Base-by-base conservation (phyloP, 2,113 vertebrate genomes). In the Jacana jacana region DNA sequence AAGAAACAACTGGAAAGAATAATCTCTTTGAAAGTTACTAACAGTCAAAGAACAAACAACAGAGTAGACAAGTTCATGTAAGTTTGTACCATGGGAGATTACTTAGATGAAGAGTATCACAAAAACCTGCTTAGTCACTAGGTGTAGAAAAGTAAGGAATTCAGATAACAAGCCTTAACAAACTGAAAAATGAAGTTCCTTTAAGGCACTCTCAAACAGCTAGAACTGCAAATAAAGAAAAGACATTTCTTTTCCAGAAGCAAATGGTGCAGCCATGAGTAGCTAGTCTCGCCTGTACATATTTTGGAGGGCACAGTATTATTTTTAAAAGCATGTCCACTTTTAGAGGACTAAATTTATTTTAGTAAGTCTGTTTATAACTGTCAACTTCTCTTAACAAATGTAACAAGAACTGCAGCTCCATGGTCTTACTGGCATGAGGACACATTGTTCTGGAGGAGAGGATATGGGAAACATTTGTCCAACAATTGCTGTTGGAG, bases 381-480 rank as follows among this genome's bases (percentile, higher is more conserved):
- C 58, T 52, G 73, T 64, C 83, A 87, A 4, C 37, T 79, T 91
- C 31, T 84, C 39, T 17, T 55, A 68, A 88, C 39, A 63, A 88
- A 86, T 48, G 33, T 30, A 87, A 92, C 73, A 95, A 88, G 94
- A 85, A 60, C 70, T 55, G 63, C 46, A 73, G 54, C 44, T 63
- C 51, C 31, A 4, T 15, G 60, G 31, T 81, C 42, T 87, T 49
- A 40, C 1, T 68, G 94, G 42, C n/a, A 69, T 48, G 80, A 86
- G 42, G 68, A 87, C 64, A 90, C 75, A 77, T 63, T 88, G 75
- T 60, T 94, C 89, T 31, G 1, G 33, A 91, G 54, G 20, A 89
- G 65, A 85, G 61, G 40, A 83, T 60, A 92, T 54, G 83, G 92
- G 76, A 93, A 95, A 78, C 77, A 84, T 86, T 92, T 87, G 61